These are phyloP conservation scores for Drosophila niveifrons DNA, from an alignment of 2,888 invertebrate genomes.

Conservation along the genomic window DNA sequence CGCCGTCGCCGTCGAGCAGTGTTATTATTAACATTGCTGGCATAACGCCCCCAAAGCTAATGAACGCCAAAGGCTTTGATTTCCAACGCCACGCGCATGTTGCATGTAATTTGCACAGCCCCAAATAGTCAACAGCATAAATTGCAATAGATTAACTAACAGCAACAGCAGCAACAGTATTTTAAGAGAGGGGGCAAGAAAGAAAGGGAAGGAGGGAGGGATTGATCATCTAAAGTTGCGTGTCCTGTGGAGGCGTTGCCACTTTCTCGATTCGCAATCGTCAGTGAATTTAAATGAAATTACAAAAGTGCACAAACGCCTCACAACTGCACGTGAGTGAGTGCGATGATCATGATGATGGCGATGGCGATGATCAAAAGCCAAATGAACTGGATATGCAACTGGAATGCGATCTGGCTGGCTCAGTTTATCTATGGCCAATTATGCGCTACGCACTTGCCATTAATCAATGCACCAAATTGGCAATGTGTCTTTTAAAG, in stretches of 20 bases:
- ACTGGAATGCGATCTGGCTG: slow-evolving; percentile 10
- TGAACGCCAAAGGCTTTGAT: slow-evolving; percentile 82
- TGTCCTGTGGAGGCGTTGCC: slow-evolving; percentile 73
- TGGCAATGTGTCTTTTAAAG: slow-evolving; percentile 5
- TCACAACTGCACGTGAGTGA: slow-evolving; percentile 29
- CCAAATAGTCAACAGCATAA: slow-evolving; percentile 78
- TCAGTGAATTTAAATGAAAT: slow-evolving; percentile 76
- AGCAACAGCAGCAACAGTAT: not conserved
- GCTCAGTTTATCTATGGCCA: slow-evolving; percentile 3
- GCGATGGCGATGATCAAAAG: not conserved
- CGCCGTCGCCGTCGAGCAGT: slow-evolving; percentile 18
- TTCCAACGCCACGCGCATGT: slow-evolving; percentile 74
- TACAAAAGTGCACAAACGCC: slow-evolving; percentile 45
- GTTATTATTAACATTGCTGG: slow-evolving; percentile 70
- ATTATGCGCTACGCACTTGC: slow-evolving; percentile 17
- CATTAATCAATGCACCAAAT: slow-evolving; percentile 23
- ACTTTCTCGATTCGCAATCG: slow-evolving; percentile 74
- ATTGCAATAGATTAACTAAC: slow-evolving; percentile 57
- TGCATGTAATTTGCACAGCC: slow-evolving; percentile 74
- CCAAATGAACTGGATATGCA: slow-evolving; percentile 52
- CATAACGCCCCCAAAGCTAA: slow-evolving; percentile 83
- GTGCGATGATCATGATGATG: too few species aligned
- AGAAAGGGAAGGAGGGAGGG: not conserved
- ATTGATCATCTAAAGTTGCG: slow-evolving; percentile 55
- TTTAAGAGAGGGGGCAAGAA: too few species aligned